These are phyloP conservation scores for Rhabdornis inornatus DNA, from an alignment of 2,113 vertebrate species.

Conservation along the genomic window DNA sequence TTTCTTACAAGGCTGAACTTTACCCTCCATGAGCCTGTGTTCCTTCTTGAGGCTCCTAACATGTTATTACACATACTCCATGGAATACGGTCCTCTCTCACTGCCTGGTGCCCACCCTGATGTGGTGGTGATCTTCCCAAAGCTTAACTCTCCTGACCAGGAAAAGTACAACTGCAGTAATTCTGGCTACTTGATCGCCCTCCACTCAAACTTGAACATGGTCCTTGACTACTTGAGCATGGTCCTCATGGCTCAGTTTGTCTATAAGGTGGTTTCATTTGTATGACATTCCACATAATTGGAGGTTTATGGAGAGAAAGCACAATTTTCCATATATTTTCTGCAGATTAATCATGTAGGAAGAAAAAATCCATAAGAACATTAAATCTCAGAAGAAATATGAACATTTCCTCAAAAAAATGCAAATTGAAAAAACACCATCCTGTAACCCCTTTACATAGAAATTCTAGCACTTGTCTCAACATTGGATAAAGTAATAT, in stretches of 20 bases:
- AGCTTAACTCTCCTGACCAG: not conserved
- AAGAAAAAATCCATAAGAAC: not conserved
- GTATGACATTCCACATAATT: not conserved
- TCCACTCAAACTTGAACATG: not conserved
- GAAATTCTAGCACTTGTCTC: conserved; percentile 46
- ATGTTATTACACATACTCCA: accelerated
- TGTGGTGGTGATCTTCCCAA: not conserved
- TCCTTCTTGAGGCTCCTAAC: not conserved
- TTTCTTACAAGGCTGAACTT: not conserved
- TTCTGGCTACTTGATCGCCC: not conserved
- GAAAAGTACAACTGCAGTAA: not conserved
- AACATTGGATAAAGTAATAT: conserved; percentile 8
- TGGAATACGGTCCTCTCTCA: not conserved
- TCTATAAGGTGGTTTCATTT: not conserved
- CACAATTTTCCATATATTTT: not conserved
- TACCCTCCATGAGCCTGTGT: not conserved
- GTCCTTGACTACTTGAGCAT: not conserved
- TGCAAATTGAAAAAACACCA: not conserved
- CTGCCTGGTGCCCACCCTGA: not conserved
- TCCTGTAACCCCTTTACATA: not conserved
- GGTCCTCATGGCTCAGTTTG: accelerated
- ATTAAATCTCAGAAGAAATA: not conserved
- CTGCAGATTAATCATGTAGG: not conserved
- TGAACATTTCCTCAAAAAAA: not conserved
- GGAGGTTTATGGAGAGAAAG: not conserved